These are phyloP conservation scores for Daubentonia madagascariensis DNA, from an alignment of 2,113 vertebrate species.

Conservation along the genomic window DNA sequence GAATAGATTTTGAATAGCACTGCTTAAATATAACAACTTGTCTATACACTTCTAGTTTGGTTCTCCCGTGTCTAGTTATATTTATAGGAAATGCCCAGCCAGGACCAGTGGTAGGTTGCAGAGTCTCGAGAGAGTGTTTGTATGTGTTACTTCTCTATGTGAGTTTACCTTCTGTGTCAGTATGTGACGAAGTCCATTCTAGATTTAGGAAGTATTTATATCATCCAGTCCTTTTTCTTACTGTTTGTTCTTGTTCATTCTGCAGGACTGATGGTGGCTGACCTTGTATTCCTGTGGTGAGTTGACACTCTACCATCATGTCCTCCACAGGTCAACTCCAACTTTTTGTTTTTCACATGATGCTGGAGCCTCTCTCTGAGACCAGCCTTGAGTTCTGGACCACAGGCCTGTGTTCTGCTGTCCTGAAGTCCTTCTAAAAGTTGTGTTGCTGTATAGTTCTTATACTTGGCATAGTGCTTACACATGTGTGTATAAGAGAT, in stretches of 20 bases:
- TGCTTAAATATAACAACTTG: neutral
- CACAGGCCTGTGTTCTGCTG: neutral
- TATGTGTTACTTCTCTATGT: fast-evolving
- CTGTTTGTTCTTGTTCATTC: slow-evolving; percentile 16
- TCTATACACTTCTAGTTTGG: neutral
- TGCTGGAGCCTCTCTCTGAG: neutral
- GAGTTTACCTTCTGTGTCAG: neutral
- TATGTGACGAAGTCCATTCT: neutral
- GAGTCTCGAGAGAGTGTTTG: neutral
- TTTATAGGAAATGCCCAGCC: neutral
- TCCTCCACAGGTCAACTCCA: neutral
- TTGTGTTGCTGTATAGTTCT: neutral
- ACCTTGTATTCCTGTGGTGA: slow-evolving; percentile 98
- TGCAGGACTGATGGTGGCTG: slow-evolving; percentile 92
- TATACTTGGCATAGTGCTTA: neutral
- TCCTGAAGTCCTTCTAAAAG: neutral
- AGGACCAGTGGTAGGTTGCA: neutral
- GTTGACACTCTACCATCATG: neutral
- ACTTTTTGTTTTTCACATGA: neutral
- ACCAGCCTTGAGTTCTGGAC: neutral
- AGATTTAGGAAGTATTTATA: neutral
- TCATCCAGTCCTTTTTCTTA: neutral
- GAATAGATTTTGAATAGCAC: neutral
- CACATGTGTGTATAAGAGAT: neutral
- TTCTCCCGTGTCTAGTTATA: neutral